phyloP scores from a whole-genome alignment of 2,113 vertebrate species.

The Riparia riparia region DNA sequence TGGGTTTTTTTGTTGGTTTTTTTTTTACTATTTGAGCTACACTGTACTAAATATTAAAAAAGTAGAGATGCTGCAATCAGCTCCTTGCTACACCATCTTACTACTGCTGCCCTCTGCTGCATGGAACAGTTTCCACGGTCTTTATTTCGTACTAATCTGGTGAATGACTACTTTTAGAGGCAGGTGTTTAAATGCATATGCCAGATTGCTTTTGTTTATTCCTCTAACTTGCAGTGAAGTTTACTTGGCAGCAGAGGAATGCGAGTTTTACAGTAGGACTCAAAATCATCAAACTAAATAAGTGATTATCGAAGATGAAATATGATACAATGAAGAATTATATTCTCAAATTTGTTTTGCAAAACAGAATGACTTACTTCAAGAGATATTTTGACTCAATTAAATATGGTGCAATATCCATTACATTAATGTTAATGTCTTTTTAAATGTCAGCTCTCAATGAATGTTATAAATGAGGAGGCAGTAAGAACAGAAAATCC shows the following conservation, averaged over 20 bases:
- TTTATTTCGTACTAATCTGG: not conserved
- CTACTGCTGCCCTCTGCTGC: conserved; percentile 53
- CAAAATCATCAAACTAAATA: not conserved
- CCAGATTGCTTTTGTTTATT: not conserved
- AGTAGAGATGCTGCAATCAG: not conserved
- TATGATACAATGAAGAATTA: not conserved
- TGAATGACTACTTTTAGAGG: not conserved
- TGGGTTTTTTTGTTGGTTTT: not conserved
- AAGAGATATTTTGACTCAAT: not conserved
- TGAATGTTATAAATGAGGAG: conserved; percentile 1
- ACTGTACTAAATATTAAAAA: not conserved
- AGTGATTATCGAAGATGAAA: not conserved
- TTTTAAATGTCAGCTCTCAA: conserved; percentile 20
- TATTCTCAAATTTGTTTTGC: not conserved
- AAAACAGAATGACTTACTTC: not conserved
- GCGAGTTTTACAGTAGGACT: not conserved
- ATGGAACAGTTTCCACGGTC: not conserved
- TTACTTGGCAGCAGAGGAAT: not conserved
- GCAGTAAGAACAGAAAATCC: not conserved
- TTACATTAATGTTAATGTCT: not conserved
- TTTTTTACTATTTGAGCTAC: not conserved
- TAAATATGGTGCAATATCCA: not conserved
- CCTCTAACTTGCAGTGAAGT: not conserved
- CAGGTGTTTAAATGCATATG: not conserved
- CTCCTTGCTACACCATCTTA: not conserved